Conservation (phyloP, 2,888 invertebrate species). For the Campoplex nolae region DNA sequence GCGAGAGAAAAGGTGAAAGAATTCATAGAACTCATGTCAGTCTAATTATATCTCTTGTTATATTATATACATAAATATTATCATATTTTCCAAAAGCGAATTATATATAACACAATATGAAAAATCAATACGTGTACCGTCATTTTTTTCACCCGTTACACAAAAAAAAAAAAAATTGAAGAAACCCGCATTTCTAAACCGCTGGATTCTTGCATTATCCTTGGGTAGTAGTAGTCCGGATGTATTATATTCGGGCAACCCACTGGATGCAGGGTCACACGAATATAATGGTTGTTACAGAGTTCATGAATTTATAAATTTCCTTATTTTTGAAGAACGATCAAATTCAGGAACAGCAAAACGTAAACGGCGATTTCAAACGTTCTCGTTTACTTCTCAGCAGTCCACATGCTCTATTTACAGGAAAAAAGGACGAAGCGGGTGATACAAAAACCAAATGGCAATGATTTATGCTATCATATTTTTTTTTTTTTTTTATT, state of each 20-base stretch:
- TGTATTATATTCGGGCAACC: background rate
- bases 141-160: conserved; percentile 25
- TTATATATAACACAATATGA: conserved; percentile 83
- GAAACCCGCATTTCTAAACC: background rate
- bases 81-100: conserved; percentile 83
- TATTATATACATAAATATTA: conserved; percentile 82
- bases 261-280: background rate
- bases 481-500: conserved; percentile 72
- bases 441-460: conserved; percentile 14
- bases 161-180: background rate
- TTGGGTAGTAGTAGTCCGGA: background rate
- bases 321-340: too few species aligned
- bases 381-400: background rate
- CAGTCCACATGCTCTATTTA: background rate
- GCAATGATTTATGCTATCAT: conserved; percentile 66
- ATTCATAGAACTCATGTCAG: conserved; percentile 82
- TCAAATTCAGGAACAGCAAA: too few species aligned
- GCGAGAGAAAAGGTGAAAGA: conserved; percentile 73
- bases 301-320: background rate
- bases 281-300: background rate
- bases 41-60: conserved; percentile 84
- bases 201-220: background rate
- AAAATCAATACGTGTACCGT: conserved; percentile 53
- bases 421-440: background rate
- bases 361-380: background rate